Conservation (phyloP, 1,140 invertebrate genomes). For the Drosophila grimshawi region DNA sequence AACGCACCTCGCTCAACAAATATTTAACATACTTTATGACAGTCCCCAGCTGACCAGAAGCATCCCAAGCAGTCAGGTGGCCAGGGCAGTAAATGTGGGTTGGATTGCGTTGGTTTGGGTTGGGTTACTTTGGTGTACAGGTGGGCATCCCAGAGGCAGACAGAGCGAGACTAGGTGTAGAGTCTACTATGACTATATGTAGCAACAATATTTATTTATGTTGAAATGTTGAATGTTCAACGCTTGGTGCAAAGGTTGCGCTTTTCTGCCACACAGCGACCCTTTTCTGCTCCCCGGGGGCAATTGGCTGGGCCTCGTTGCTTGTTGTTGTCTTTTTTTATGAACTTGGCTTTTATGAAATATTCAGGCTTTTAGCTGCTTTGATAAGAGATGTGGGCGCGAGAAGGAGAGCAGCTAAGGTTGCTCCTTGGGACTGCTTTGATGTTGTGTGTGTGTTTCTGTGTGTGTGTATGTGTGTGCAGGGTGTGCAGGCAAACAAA, state of each 20-base stretch:
- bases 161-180: conserved; percentile 57
- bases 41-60: conserved; percentile 63
- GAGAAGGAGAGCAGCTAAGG: not conserved
- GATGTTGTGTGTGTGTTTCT: conserved; percentile 41
- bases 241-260: conserved; percentile 58
- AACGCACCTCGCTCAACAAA: conserved; percentile 65
- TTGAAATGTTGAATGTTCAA: conserved; percentile 29
- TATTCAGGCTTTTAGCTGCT: conserved; percentile 65
- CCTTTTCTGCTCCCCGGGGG: conserved; percentile 66
- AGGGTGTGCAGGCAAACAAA: conserved; percentile 63
- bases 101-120: not conserved
- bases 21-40: conserved; percentile 80
- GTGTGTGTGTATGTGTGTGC: conserved; percentile 3
- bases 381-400: conserved; percentile 42
- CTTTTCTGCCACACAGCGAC: conserved; percentile 65
- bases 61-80: conserved; percentile 41
- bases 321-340: conserved; percentile 49
- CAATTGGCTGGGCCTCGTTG: conserved; percentile 38
- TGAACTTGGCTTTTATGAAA: conserved; percentile 76
- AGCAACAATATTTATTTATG: conserved; percentile 73
- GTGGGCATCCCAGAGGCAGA: conserved; percentile 26
- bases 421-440: conserved; percentile 44
- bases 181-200: conserved; percentile 40
- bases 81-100: not conserved
- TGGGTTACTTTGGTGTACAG: not conserved